A percentile compares a stretch with the other conserved stretches of the same genome.
These are phyloP conservation scores for Artemia sinica DNA, from an alignment of 2,888 invertebrate genomes.

Conservation along the genomic window DNA sequence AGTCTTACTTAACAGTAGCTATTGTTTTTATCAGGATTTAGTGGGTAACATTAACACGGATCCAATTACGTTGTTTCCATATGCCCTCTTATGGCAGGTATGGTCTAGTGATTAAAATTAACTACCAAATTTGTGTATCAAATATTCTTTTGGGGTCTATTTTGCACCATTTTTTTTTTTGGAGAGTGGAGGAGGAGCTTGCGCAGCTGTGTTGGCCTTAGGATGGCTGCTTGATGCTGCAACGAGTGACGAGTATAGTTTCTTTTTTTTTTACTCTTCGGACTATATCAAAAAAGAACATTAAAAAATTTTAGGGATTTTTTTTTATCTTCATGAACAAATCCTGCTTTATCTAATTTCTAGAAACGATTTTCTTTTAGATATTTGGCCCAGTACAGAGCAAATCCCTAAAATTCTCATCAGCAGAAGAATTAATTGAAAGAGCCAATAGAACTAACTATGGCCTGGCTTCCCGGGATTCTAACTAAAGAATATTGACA, in stretches of 20 bases:
- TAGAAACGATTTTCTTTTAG: constrained; percentile 33
- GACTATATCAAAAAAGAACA: neutral
- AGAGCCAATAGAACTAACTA: constrained; percentile 61
- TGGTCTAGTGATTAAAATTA: no score
- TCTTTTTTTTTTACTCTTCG: neutral
- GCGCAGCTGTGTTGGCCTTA: no score
- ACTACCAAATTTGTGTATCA: no score
- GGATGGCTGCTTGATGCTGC: no score
- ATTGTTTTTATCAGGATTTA: no score
- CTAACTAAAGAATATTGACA: constrained; percentile 61
- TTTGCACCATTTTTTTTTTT: constrained; percentile 21
- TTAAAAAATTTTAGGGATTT: no score
- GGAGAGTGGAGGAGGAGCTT: no score
- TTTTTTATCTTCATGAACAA: constrained; percentile 15
- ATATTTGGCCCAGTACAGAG: constrained; percentile 83
- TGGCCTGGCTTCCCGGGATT: constrained; percentile 66
- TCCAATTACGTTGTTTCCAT: no score
- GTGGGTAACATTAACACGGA: no score
- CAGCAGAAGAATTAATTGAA: constrained; percentile 55
- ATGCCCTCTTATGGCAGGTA: no score
- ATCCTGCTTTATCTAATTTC: constrained; percentile 4
- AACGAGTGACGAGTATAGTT: no score
- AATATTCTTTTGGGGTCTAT: constrained; percentile 16
- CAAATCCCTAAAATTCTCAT: constrained; percentile 62
- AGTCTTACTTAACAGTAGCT: no score